phyloP scores from a whole-genome alignment of 2,888 invertebrate genomes.

The Chalcosyrphus nemorum region DNA sequence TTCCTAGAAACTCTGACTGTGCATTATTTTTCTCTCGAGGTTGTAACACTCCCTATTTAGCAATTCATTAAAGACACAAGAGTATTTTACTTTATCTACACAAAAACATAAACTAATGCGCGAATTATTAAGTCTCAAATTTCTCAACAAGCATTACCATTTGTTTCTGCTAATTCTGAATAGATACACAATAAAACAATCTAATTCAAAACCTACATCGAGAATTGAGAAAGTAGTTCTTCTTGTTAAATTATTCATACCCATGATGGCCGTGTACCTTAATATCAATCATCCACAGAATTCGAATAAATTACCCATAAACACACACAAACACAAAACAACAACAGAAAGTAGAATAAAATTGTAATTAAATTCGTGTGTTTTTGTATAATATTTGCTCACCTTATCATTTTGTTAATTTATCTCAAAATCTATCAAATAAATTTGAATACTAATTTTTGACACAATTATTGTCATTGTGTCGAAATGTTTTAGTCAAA shows the following conservation, averaged over 20 bases:
- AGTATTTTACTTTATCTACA: too few species aligned
- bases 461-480: constrained; percentile 41
- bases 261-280: constrained; percentile 8
- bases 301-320: constrained; percentile 9
- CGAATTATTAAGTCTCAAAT: too few species aligned
- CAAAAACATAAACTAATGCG: too few species aligned
- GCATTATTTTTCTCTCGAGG: too few species aligned
- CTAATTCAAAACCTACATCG: background rate
- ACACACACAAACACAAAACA: too few species aligned
- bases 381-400: constrained; percentile 14
- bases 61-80: too few species aligned
- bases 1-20: too few species aligned
- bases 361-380: constrained; percentile 16
- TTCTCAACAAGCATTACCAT: too few species aligned
- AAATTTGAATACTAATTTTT: constrained; percentile 50
- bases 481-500: constrained; percentile 1
- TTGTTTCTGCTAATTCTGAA: too few species aligned
- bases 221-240: background rate
- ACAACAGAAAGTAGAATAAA: constrained; percentile 1
- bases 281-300: constrained; percentile 37
- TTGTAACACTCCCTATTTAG: too few species aligned
- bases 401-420: constrained; percentile 1
- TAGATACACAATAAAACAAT: background rate
- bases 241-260: constrained; percentile 3
- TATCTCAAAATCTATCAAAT: constrained; percentile 30